Percentiles rank a stretch among this genome's conserved stretches.
Evolutionary conservation across 1,140 invertebrate species (phyloP).

Genomic region (Schlechtendalia chinensis): DNA sequence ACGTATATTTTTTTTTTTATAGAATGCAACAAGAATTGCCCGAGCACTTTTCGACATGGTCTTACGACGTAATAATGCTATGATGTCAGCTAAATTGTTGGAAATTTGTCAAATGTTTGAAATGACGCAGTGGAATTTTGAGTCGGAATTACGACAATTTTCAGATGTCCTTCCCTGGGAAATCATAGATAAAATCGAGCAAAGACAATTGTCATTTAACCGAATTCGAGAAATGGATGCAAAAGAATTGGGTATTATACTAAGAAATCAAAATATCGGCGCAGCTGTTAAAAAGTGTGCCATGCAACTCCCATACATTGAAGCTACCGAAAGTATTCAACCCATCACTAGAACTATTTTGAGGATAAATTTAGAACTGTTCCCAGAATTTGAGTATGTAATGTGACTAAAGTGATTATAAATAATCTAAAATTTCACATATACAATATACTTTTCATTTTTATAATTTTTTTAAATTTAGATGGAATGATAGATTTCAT

Average conservation of each 20-base stretch:
- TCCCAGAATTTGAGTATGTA: slow-evolving; percentile 72
- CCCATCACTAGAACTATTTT: slow-evolving; percentile 94
- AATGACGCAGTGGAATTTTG: slow-evolving; percentile 81
- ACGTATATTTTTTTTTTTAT: slow-evolving; percentile 51
- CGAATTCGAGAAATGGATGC: slow-evolving; percentile 80
- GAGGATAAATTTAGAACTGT: slow-evolving; percentile 79
- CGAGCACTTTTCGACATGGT: slow-evolving; percentile 93
- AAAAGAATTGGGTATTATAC: slow-evolving; percentile 76
- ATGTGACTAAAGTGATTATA: not conserved
- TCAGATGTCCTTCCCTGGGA: slow-evolving; percentile 69
- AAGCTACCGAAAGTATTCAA: slow-evolving; percentile 81
- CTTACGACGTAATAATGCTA: slow-evolving; percentile 81
- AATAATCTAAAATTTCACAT: slow-evolving; percentile 44
- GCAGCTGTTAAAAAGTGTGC: slow-evolving; percentile 79
- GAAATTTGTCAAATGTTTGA: slow-evolving; percentile 88
- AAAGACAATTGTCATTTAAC: slow-evolving; percentile 70
- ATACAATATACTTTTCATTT: not conserved
- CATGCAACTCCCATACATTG: slow-evolving; percentile 78
- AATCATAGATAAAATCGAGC: slow-evolving; percentile 80
- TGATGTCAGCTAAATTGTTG: slow-evolving; percentile 79
- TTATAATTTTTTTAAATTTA: slow-evolving; percentile 53
- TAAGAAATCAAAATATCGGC: slow-evolving; percentile 77
- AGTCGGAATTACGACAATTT: slow-evolving; percentile 78
- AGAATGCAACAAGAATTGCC: slow-evolving; percentile 88
- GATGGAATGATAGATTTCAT: slow-evolving; percentile 87